A percentile compares a stretch with the other conserved stretches of the same genome.
These are phyloP conservation scores for Salvator merianae DNA, from an alignment of 2,113 vertebrate species.

Conservation along the genomic window DNA sequence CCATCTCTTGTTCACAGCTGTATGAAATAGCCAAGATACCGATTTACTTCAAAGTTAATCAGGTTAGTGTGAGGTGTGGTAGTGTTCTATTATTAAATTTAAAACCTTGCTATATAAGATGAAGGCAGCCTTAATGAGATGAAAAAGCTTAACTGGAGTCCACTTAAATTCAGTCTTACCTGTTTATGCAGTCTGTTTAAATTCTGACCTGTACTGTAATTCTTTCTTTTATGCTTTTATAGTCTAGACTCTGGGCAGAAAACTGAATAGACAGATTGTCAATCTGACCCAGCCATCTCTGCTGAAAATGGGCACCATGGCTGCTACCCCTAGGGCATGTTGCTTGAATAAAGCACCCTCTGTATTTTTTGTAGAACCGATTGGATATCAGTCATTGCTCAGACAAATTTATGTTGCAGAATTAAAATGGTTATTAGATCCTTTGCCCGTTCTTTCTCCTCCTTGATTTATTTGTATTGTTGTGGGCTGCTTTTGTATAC, in stretches of 20 bases:
- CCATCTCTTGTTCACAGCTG: constrained; percentile 28
- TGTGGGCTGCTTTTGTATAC: background rate
- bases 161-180: constrained; percentile 80
- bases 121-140: constrained; percentile 82
- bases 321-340: background rate
- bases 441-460: background rate
- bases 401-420: background rate
- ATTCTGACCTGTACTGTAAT: constrained; percentile 69
- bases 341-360: background rate
- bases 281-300: background rate
- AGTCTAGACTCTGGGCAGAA: constrained; percentile 38
- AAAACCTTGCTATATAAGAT: constrained; percentile 68
- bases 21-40: constrained; percentile 20
- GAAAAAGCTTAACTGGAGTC: constrained; percentile 82
- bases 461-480: background rate
- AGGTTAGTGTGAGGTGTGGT: constrained; percentile 71
- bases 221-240: constrained; percentile 56
- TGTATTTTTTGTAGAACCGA: background rate
- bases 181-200: constrained; percentile 77
- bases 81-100: constrained; percentile 74
- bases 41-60: constrained; percentile 55
- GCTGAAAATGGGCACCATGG: background rate
- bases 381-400: background rate
- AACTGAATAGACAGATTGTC: constrained; percentile 42
- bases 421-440: background rate